A percentile compares a stretch with the other conserved stretches of the same genome.
Conservation (phyloP, 2,888 invertebrate species). For the Drosophila picticornis region DNA sequence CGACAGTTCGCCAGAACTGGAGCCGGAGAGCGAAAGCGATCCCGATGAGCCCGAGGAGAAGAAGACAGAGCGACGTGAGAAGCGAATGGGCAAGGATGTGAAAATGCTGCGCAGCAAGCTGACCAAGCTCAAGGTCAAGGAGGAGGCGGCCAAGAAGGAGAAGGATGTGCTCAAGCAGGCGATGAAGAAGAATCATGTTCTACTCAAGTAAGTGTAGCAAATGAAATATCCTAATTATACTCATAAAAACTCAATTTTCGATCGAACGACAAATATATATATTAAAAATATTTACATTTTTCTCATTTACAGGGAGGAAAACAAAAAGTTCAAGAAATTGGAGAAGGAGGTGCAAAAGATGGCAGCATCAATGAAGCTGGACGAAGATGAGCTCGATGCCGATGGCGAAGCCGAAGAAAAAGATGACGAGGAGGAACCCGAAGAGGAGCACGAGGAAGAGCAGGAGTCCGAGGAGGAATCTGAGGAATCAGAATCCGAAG, state of each 20-base stretch:
- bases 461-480: constrained; percentile 85
- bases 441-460: constrained; percentile 84
- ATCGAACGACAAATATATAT: too few species aligned
- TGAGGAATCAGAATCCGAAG: constrained; percentile 88
- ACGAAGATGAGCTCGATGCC: constrained; percentile 90
- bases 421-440: constrained; percentile 87
- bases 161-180: constrained; percentile 91
- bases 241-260: background rate
- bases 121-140: constrained; percentile 88
- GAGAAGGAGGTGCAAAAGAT: constrained; percentile 96
- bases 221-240: background rate
- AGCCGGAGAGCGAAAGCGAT: constrained; percentile 88
- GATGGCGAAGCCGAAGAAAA: constrained; percentile 90
- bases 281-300: constrained; percentile 11
- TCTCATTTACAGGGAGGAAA: constrained; percentile 88
- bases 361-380: constrained; percentile 94
- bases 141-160: constrained; percentile 91
- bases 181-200: constrained; percentile 92
- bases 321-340: constrained; percentile 92
- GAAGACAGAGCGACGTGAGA: constrained; percentile 89
- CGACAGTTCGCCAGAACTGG: constrained; percentile 88
- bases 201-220: constrained; percentile 87
- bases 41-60: constrained; percentile 89
- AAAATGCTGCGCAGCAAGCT: constrained; percentile 85
- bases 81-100: constrained; percentile 87